phyloP scores from a whole-genome alignment of 2,888 invertebrate genomes.

The Caenorhabditis becei region DNA sequence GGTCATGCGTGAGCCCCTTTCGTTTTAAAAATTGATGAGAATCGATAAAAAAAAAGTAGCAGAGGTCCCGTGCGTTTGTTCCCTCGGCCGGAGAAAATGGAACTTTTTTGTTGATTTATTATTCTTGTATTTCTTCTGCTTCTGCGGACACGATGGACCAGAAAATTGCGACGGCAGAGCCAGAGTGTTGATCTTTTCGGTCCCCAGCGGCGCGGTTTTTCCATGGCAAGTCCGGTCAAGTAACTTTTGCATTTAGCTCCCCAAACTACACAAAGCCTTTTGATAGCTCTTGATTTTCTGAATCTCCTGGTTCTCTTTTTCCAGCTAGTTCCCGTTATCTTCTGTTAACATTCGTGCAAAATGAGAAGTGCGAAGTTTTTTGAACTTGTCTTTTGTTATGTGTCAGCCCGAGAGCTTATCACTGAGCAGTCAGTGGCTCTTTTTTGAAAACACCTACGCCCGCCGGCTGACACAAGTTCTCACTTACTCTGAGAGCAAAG shows the following conservation, averaged over 20 bases:
- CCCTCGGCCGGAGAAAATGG: not conserved
- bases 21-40: constrained; percentile 41
- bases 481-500: constrained; percentile 17
- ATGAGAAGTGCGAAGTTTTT: constrained; percentile 10
- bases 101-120: constrained; percentile 44
- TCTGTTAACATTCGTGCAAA: not conserved
- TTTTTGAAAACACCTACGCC: constrained; percentile 30
- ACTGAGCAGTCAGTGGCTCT: not conserved
- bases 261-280: too few species aligned
- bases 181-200: constrained; percentile 52
- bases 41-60: constrained; percentile 1
- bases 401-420: constrained; percentile 17
- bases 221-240: not conserved
- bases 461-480: constrained; percentile 31
- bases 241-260: too few species aligned
- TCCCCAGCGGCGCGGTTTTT: constrained; percentile 27
- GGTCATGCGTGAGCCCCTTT: constrained; percentile 26
- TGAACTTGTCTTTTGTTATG: constrained; percentile 47
- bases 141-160: too few species aligned
- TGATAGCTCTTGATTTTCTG: too few species aligned
- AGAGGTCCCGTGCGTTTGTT: not conserved
- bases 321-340: too few species aligned
- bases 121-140: too few species aligned
- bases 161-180: not conserved
- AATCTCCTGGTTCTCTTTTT: too few species aligned